These are phyloP conservation scores for Helicoverpa armigera DNA, from an alignment of 1,140 invertebrate species.

Conservation along the genomic window DNA sequence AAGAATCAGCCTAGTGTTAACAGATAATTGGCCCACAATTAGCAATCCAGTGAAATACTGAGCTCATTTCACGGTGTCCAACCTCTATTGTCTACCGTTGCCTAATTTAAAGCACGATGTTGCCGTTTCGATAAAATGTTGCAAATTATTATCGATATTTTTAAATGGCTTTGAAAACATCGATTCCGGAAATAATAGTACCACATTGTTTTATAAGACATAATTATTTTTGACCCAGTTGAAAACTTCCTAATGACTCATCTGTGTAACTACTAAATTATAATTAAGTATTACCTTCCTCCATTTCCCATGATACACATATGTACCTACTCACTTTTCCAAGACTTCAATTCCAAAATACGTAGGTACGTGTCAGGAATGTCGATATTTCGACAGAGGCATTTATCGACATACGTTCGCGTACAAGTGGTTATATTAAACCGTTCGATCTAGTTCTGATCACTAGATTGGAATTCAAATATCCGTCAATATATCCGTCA, in stretches of 20 bases:
- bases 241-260: too few relatives aligned
- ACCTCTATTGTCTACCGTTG: slow-evolving; percentile 18
- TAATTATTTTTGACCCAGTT: too few relatives aligned
- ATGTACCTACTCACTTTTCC: not conserved
- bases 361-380: not conserved
- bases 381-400: slow-evolving; percentile 11
- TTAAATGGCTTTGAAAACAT: not conserved
- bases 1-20: not conserved
- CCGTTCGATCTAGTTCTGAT: slow-evolving; percentile 30
- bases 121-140: slow-evolving; percentile 6
- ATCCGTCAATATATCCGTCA: slow-evolving; percentile 31
- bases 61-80: slow-evolving; percentile 39
- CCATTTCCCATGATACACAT: not conserved
- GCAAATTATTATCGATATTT: slow-evolving; percentile 14
- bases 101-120: slow-evolving; percentile 8
- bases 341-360: not conserved
- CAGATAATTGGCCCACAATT: not conserved
- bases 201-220: too few relatives aligned
- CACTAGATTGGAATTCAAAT: slow-evolving; percentile 11
- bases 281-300: too few relatives aligned
- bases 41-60: slow-evolving; percentile 8
- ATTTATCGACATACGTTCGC: slow-evolving; percentile 24
- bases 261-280: too few relatives aligned
- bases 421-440: not conserved
- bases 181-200: too few relatives aligned